phyloP scores from a whole-genome alignment of 2,888 invertebrate species.

The Schizaphis graminum region DNA sequence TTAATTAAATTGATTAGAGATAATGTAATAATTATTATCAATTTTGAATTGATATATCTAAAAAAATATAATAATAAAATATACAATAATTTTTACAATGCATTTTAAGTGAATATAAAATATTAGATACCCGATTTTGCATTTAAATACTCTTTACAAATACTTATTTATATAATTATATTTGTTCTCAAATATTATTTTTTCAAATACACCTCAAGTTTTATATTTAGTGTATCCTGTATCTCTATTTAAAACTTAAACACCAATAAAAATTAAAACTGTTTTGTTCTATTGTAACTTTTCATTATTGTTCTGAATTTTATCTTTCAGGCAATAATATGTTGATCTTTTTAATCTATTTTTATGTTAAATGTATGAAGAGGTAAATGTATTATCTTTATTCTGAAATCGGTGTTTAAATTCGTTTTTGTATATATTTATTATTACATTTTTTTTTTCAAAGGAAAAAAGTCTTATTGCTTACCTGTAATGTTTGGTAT shows the following conservation, averaged over 20 bases:
- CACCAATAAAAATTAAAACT: not conserved
- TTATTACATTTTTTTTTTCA: not conserved
- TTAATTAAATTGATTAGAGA: not conserved
- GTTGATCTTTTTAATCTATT: not conserved
- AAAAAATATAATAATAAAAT: not conserved
- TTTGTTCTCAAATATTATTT: not conserved
- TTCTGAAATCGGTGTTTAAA: not conserved
- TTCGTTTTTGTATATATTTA: not conserved
- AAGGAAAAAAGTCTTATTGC: not conserved
- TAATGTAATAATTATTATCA: not conserved
- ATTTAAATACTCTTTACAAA: not conserved
- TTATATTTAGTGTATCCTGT: not conserved
- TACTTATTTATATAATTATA: not conserved
- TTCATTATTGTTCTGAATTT: not conserved
- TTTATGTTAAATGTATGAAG: not conserved
- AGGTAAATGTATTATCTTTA: not conserved
- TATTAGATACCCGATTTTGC: not conserved
- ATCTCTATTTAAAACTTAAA: not conserved
- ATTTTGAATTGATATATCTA: not conserved
- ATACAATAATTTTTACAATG: not conserved
- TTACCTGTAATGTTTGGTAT: conserved; percentile 60
- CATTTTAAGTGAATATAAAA: not conserved
- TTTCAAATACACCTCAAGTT: not conserved
- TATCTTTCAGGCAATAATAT: no score
- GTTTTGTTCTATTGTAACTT: not conserved